These are phyloP conservation scores for Aplodontia rufa DNA, from an alignment of 2,113 vertebrate species.

Conservation along the genomic window DNA sequence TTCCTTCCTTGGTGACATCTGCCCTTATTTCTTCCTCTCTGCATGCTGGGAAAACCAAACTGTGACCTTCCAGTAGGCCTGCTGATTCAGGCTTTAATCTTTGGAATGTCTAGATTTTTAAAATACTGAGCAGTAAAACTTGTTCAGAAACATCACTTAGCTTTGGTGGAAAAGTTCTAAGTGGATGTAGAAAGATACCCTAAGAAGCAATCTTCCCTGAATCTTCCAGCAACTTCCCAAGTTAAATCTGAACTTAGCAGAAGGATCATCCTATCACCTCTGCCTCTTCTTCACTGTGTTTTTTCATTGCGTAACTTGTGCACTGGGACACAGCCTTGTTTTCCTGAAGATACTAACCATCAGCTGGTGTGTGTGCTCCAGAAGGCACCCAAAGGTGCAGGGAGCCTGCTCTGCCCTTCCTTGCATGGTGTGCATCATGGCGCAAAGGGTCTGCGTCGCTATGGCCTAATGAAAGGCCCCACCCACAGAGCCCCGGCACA, in stretches of 20 bases:
- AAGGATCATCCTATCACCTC: background rate
- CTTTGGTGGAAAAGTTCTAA: background rate
- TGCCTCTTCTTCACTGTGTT: background rate
- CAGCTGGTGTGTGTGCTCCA: background rate
- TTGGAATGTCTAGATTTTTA: background rate
- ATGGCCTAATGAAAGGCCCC: background rate
- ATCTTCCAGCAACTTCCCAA: background rate
- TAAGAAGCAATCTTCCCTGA: background rate
- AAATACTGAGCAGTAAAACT: conserved; percentile 1
- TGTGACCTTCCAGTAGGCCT: background rate
- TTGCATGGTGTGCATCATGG: background rate
- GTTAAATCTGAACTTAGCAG: background rate
- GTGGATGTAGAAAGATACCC: background rate
- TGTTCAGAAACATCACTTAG: background rate
- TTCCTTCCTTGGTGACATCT: background rate
- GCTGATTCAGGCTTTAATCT: background rate
- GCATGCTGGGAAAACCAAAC: background rate
- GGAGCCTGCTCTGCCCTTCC: background rate
- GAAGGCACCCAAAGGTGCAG: background rate
- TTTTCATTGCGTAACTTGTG: background rate
- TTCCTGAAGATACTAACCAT: background rate
- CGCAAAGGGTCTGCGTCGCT: background rate
- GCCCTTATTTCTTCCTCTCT: background rate
- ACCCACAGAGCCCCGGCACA: background rate
- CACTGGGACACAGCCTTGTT: background rate